Evolutionary conservation across 2,888 invertebrate species (phyloP), one percentile per base, ranked within the genome.

Genomic region (Eupithecia tripunctaria): DNA sequence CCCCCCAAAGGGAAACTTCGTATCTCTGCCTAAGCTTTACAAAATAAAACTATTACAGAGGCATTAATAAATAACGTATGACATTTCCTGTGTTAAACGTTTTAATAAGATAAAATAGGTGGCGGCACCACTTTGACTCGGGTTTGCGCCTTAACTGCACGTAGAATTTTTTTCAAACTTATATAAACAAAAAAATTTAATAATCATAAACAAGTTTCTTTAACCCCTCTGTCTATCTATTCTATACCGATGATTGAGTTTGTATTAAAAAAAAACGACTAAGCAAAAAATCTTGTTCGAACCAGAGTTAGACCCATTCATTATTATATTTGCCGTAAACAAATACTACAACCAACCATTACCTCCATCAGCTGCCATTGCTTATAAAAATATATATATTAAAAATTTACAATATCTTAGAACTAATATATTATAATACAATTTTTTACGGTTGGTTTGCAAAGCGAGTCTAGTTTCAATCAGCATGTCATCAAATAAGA

Each of bases 351-450:
- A 67, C 64, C 62, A 47, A 51, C 51, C 67, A 27, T 66, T 36
- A 66, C 43, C 43, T 74, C 74, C 72, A 63, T 73, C 72, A 72
- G 75, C 77, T 76, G 76, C 77, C 70, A 59, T 68, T 73, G 75
- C 78, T 78, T 81, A 81, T 73, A 81, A 79, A 81, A 80, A 81
- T 78, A 81, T 78, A 75, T 74, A 80, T 78, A 75, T 75, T 71
- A 65, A 73, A 72, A 75, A 73, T 77, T 65, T 77, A 76, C 72
- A 68, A 62, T 68, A 62, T 47, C 74, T 78, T 75, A 76, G 27
- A 66, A 66, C 71, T 76, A 76, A 74, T 47, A 64, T 71, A 67
- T 14, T 43, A 67, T 47, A 70, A 67, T 47, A 70, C 51, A 60
- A 38, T 18, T 29, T 36, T 70, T 27, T 68, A 51, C 27, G 27